Evolutionary conservation across 1,140 invertebrate genomes (phyloP).

Genomic region (Cotesia typhae): DNA sequence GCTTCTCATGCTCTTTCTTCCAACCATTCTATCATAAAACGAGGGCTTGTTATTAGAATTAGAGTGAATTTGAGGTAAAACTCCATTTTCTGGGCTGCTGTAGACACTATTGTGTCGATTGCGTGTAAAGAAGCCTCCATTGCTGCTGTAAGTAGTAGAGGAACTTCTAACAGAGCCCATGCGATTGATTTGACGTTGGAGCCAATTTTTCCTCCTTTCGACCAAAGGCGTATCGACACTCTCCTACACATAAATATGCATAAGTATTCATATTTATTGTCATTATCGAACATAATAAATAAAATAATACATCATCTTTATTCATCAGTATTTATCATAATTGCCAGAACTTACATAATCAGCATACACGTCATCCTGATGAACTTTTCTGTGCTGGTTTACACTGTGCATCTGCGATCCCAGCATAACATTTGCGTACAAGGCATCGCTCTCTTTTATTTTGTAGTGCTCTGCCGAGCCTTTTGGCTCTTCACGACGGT

Average conservation of each 20-base stretch:
- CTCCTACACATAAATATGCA: constrained; percentile 68
- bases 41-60: constrained; percentile 75
- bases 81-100: constrained; percentile 78
- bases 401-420: constrained; percentile 61
- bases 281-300: background rate
- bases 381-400: constrained; percentile 69
- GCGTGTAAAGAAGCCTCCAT: constrained; percentile 76
- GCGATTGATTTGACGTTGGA: constrained; percentile 81
- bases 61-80: constrained; percentile 49
- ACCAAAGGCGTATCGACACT: constrained; percentile 87
- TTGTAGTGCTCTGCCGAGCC: constrained; percentile 86
- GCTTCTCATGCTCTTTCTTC: constrained; percentile 78
- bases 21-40: constrained; percentile 81
- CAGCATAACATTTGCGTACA: constrained; percentile 78
- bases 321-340: constrained; percentile 23
- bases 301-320: background rate
- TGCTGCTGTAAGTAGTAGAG: constrained; percentile 82
- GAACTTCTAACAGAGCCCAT: constrained; percentile 84
- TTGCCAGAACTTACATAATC: constrained; percentile 76
- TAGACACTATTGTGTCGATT: constrained; percentile 79
- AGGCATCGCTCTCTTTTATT: constrained; percentile 81
- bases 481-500: constrained; percentile 80
- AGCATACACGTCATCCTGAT: constrained; percentile 83
- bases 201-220: constrained; percentile 86
- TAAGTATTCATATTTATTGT: constrained; percentile 17